These are phyloP conservation scores for Ibycter americanus DNA, from an alignment of 2,797 vertebrate genomes.

Conservation along the genomic window DNA sequence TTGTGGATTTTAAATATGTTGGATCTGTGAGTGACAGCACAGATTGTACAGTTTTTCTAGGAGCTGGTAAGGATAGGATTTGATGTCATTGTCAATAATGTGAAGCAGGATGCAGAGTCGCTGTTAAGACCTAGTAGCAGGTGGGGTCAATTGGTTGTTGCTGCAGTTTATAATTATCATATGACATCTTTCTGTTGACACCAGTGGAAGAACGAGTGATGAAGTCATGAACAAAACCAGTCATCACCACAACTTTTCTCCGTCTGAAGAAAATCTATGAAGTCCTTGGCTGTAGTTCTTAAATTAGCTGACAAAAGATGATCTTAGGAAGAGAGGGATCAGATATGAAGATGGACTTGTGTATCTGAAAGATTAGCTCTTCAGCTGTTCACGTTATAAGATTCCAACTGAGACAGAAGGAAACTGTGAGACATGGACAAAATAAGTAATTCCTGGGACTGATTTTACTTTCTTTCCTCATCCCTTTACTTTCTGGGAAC, in stretches of 20 bases:
- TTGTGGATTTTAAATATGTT: not conserved
- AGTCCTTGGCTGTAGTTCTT: not conserved
- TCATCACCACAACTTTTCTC: not conserved
- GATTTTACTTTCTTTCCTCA: not conserved
- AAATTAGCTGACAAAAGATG: not conserved
- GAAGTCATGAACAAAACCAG: not conserved
- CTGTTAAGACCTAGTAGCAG: not conserved
- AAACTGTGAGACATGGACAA: not conserved
- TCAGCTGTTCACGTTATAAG: not conserved
- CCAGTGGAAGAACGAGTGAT: not conserved
- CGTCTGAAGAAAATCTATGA: not conserved
- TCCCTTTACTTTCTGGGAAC: not conserved
- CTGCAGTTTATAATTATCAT: not conserved
- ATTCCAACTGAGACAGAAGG: not conserved
- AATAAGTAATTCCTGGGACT: not conserved
- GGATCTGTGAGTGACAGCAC: not conserved
- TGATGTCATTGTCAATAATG: not conserved
- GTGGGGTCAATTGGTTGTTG: not conserved
- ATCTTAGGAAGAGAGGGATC: not conserved
- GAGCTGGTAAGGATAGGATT: not conserved
- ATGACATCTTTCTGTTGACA: not conserved
- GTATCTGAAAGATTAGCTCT: not conserved
- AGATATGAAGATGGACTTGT: not conserved
- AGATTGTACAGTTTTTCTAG: not conserved
- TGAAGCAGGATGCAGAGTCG: not conserved